Conservation (phyloP, 2,888 invertebrate genomes). For the Tortrix viridana region DNA sequence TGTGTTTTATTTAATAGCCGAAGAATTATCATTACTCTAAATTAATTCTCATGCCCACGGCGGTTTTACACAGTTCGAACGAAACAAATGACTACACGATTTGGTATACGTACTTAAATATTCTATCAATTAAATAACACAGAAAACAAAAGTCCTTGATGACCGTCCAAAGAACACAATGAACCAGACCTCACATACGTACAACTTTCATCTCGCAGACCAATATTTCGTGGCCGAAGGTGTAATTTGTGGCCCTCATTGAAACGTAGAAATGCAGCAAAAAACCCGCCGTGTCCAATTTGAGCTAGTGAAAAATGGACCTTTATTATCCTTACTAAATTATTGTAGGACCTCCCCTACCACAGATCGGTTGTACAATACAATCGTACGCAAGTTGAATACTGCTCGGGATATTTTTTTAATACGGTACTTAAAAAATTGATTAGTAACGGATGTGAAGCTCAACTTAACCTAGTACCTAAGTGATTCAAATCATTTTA, state of each 20-base stretch:
- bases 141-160: neutral
- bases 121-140: neutral
- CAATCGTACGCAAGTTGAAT: no score
- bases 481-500: no score
- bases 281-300: constrained; percentile 73
- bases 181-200: neutral
- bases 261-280: constrained; percentile 61
- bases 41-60: no score
- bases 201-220: constrained; percentile 30
- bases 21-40: no score
- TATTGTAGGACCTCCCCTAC: constrained; percentile 62
- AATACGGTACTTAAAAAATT: no score
- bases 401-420: no score
- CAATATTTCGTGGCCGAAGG: constrained; percentile 45
- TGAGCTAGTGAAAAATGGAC: constrained; percentile 77
- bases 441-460: no score
- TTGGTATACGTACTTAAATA: no score
- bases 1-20: no score
- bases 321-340: constrained; percentile 70
- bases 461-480: no score
- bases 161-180: neutral
- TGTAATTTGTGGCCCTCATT: constrained; percentile 64
- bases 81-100: no score
- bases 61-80: no score
- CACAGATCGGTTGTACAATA: constrained; percentile 38